phyloP scores from a whole-genome alignment of 2,888 invertebrate genomes.

The Cheilosia pagana region DNA sequence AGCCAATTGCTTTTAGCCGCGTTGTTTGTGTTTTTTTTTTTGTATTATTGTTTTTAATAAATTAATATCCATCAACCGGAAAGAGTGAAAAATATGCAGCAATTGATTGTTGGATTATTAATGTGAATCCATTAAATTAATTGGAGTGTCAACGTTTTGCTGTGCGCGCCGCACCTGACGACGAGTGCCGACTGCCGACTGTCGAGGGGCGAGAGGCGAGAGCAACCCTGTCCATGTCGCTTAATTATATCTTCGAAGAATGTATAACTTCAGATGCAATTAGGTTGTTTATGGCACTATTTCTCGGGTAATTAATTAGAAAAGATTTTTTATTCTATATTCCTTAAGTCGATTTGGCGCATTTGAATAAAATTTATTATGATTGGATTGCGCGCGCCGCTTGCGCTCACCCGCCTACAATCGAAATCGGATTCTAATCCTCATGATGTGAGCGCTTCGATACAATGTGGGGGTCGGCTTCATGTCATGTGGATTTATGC shows the following conservation, averaged over 20 bases:
- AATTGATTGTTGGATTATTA: slow-evolving; percentile 63
- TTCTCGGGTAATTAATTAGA: slow-evolving; percentile 58
- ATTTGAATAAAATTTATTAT: slow-evolving; percentile 40
- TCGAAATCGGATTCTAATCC: neutral
- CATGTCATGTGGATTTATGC: neutral
- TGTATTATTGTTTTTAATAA: slow-evolving; percentile 39
- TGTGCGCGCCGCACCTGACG: slow-evolving; percentile 51
- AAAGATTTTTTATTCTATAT: slow-evolving; percentile 22
- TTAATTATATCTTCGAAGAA: slow-evolving; percentile 56
- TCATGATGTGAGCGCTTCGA: neutral
- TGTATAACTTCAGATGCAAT: slow-evolving; percentile 62
- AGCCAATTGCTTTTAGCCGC: slow-evolving; percentile 33
- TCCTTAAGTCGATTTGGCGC: slow-evolving; percentile 17
- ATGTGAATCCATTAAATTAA: slow-evolving; percentile 72
- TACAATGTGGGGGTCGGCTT: neutral
- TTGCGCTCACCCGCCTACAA: slow-evolving; percentile 42
- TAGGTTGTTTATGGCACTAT: slow-evolving; percentile 66
- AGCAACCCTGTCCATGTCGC: neutral
- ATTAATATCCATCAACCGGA: slow-evolving; percentile 57
- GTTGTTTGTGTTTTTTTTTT: slow-evolving; percentile 18
- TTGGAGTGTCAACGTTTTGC: slow-evolving; percentile 71
- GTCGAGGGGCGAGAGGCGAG: too few relatives aligned
- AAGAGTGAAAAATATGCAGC: slow-evolving; percentile 31
- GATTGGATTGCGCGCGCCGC: slow-evolving; percentile 19
- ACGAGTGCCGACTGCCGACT: neutral